A percentile compares a stretch with the other conserved stretches of the same genome.
These are phyloP conservation scores for Scomber japonicus DNA, from an alignment of 2,113 vertebrate species.

Conservation along the genomic window DNA sequence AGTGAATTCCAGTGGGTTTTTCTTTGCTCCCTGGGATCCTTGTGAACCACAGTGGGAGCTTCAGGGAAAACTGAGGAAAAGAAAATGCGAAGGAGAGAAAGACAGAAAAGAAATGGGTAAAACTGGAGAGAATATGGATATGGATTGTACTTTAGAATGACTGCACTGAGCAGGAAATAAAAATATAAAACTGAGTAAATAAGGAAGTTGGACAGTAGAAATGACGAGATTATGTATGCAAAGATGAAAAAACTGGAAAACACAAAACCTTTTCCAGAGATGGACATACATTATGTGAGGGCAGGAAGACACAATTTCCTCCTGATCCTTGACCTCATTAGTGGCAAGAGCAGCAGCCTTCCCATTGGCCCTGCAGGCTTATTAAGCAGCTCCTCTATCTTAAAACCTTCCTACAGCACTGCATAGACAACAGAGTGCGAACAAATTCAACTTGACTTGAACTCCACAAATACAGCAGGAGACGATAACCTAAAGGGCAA, in stretches of 20 bases:
- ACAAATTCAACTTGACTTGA: conserved; percentile 24
- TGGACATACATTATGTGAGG: neutral
- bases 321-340: conserved; percentile 46
- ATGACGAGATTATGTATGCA: neutral
- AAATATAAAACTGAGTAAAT: conserved; percentile 18
- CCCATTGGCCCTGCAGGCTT: conserved; percentile 23
- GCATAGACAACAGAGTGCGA: conserved; percentile 9
- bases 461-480: neutral
- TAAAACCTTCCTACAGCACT: conserved; percentile 11
- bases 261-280: neutral
- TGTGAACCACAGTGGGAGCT: conserved; percentile 71
- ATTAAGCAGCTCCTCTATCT: conserved; percentile 6
- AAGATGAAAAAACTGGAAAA: neutral
- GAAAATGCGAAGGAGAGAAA: conserved; percentile 13
- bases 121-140: neutral
- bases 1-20: conserved; percentile 77
- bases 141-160: neutral
- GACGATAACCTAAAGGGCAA: conserved; percentile 9
- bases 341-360: neutral
- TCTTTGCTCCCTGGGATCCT: conserved; percentile 72
- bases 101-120: neutral
- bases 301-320: neutral
- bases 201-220: neutral
- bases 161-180: neutral
- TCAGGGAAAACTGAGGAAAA: conserved; percentile 43